phyloP scores from a whole-genome alignment of 2,888 invertebrate species.

The Spicauda simplicius region DNA sequence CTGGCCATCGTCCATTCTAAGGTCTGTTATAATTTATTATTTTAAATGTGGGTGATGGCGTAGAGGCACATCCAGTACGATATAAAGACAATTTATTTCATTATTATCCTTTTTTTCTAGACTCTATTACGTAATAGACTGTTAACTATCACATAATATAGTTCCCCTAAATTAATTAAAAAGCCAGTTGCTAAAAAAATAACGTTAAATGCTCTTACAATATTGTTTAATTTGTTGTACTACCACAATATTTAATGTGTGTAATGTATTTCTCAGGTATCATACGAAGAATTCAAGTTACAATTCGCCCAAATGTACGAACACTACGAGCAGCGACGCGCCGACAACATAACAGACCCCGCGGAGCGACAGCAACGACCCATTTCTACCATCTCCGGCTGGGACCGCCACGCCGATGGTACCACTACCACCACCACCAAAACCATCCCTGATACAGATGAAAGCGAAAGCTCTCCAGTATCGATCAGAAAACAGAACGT shows the following conservation, averaged over 20 bases:
- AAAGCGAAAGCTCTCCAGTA: slow-evolving; percentile 54
- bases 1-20: slow-evolving; percentile 99
- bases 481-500: slow-evolving; percentile 58
- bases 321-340: slow-evolving; percentile 96
- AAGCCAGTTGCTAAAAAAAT: too few species aligned
- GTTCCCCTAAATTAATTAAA: too few species aligned
- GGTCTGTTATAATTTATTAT: slow-evolving; percentile 86
- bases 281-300: slow-evolving; percentile 98
- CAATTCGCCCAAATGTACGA: slow-evolving; percentile 99
- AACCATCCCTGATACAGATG: slow-evolving; percentile 52
- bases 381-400: slow-evolving; percentile 98
- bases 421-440: slow-evolving; percentile 42
- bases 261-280: slow-evolving; percentile 87
- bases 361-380: slow-evolving; percentile 96
- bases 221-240: background rate
- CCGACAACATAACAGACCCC: slow-evolving; percentile 98
- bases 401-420: slow-evolving; percentile 88
- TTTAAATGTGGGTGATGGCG: too few species aligned
- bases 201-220: too few species aligned
- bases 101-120: background rate
- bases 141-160: too few species aligned
- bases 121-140: too few species aligned
- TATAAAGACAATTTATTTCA: background rate
- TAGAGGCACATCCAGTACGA: too few species aligned
- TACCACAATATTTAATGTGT: background rate